Percentiles rank a stretch among this genome's conserved stretches.
Evolutionary conservation across 1,140 invertebrate species (phyloP).

Genomic region (Nomia melanderi): DNA sequence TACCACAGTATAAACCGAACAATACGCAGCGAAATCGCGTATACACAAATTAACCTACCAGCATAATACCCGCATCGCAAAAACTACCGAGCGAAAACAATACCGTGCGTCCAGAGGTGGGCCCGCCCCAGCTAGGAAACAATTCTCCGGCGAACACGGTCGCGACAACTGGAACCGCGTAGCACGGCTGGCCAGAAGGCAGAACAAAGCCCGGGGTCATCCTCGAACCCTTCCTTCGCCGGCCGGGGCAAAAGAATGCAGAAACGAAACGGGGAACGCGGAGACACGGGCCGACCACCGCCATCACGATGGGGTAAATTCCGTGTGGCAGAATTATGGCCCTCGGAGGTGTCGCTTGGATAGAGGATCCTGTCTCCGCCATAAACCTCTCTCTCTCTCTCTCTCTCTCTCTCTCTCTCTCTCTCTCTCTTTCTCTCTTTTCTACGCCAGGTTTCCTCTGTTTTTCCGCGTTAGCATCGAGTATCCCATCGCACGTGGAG

Average conservation of each 20-base stretch:
- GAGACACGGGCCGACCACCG: slow-evolving; percentile 46
- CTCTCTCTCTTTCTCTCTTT: slow-evolving; percentile 3
- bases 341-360: slow-evolving; percentile 55
- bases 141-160: neutral
- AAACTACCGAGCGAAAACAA: neutral
- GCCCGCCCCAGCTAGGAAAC: neutral
- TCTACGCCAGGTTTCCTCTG: no score
- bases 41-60: neutral
- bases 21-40: no score
- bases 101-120: neutral
- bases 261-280: slow-evolving; percentile 36
- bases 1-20: no score
- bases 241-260: neutral
- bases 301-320: slow-evolving; percentile 56
- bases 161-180: neutral
- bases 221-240: slow-evolving; percentile 15
- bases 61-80: neutral
- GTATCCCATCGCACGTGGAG: slow-evolving; percentile 48
- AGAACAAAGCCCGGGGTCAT: slow-evolving; percentile 16
- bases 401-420: slow-evolving; percentile 32
- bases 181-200: neutral
- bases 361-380: slow-evolving; percentile 38
- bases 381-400: slow-evolving; percentile 21
- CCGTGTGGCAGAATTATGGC: slow-evolving; percentile 64
- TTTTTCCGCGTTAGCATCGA: slow-evolving; percentile 33